Evolutionary conservation across 2,113 vertebrate genomes (phyloP), one percentile per base, ranked within the genome.

Genomic region (Numida meleagris): DNA sequence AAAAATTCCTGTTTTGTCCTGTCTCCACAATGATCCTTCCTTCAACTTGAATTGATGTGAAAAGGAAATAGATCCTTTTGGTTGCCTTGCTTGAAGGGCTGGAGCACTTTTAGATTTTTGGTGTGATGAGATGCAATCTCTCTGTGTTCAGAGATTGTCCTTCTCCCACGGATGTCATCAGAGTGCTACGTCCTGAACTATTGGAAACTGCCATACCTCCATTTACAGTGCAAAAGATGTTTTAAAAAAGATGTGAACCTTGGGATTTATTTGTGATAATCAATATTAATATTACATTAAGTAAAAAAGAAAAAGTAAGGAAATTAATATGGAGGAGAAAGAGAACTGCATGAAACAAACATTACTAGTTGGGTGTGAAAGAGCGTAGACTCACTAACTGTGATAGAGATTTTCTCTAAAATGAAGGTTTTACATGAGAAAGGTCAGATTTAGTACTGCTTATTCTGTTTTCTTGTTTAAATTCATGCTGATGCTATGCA

Each of bases 201-300:
- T 0, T 68, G 51, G 51, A 61, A 86, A 33, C 24, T 38, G 67
- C 27, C 10, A 3, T 13, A 46, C 51, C 55, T 87, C 84, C 58
- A 9, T 50, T 93, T 82, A 33, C 19, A 86, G 31, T 51, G 89
- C 78, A 38, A 3, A 82, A 88, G 88, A 68, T 84, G 43, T 83
- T 91, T 95, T 57, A 48, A 81, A 93, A 55, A 72, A 90, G 87
- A 59, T 27, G 9, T 14, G 20, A 66, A 50, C 67, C 82, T 74
- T 87, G 78, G 93, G 81, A 88, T 79, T 94, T 89, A 59, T 93
- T 80, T 82, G 43, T 62, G 67, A 43, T 48, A 89, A 90, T 88
- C 62, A 77, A 33, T 85, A 87, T 92, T 90, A 94, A 94, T 90
- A 73, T 67, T 79, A 91, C 82, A 71, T 53, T 65, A 78, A 63